These are phyloP conservation scores for Teinopalpus imperialis DNA, from an alignment of 2,888 invertebrate species.

Conservation along the genomic window DNA sequence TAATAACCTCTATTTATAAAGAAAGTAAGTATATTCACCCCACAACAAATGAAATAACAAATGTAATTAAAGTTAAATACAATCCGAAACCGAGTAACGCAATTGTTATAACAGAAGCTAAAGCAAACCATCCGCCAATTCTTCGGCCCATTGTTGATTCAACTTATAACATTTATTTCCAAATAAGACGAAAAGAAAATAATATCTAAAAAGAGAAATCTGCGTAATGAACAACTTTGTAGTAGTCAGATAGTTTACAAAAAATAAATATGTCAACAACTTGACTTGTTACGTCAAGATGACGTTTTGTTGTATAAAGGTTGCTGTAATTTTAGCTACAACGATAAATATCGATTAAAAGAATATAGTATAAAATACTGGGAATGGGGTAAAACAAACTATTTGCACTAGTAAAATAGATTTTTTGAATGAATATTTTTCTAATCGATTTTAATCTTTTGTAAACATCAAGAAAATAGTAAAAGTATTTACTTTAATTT, in stretches of 20 bases:
- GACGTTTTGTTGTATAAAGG: too few relatives aligned
- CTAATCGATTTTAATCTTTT: too few relatives aligned
- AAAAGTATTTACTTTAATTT: too few relatives aligned
- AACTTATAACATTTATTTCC: conserved; percentile 3
- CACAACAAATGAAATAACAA: conserved; percentile 63
- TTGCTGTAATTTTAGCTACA: too few relatives aligned
- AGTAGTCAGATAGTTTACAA: conserved; percentile 21
- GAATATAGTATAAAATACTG: too few relatives aligned
- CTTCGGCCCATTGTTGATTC: conserved; percentile 48
- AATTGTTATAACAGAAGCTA: conserved; percentile 63
- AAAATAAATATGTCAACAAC: conserved; percentile 26
- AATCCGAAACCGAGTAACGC: conserved; percentile 67
- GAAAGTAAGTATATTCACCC: conserved; percentile 55
- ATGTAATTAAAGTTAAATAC: conserved; percentile 61
- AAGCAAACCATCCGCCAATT: conserved; percentile 63
- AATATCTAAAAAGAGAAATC: conserved; percentile 18
- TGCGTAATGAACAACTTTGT: conserved; percentile 18
- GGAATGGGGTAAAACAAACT: too few relatives aligned
- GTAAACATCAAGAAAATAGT: too few relatives aligned
- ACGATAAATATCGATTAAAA: too few relatives aligned
- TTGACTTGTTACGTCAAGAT: conserved; percentile 4
- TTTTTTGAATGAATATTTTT: too few relatives aligned
- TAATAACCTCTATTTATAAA: conserved; percentile 7
- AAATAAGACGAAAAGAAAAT: conserved; percentile 6
- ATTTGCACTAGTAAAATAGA: too few relatives aligned